Conservation (phyloP, 2,113 vertebrate species). For the Tretioscincus oriximinensis region DNA sequence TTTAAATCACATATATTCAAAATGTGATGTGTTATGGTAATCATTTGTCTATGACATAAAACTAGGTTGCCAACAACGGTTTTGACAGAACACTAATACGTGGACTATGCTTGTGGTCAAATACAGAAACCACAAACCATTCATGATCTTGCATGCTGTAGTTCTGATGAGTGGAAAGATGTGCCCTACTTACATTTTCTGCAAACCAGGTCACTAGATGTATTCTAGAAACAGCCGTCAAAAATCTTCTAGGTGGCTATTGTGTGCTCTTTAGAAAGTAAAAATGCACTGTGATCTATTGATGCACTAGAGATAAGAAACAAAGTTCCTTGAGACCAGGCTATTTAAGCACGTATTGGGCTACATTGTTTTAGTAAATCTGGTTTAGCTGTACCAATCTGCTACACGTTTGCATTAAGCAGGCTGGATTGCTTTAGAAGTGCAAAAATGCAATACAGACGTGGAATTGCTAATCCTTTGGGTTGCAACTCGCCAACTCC, state of each 20-base stretch:
- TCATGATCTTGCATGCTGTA: not conserved
- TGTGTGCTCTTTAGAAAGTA: not conserved
- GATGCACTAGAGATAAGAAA: not conserved
- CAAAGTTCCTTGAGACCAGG: not conserved
- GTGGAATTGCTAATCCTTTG: no score
- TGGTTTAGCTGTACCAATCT: no score
- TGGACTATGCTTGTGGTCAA: conserved; percentile 18
- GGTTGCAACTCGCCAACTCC: no score
- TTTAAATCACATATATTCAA: not conserved
- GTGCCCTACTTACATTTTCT: conserved; percentile 63
- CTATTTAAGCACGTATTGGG: no score
- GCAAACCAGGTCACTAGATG: not conserved
- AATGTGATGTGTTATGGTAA: not conserved
- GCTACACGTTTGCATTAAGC: no score
- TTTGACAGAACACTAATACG: conserved; percentile 7
- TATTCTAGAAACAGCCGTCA: not conserved
- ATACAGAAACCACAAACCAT: conserved; percentile 32
- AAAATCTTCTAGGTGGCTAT: not conserved
- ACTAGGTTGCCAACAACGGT: conserved; percentile 19
- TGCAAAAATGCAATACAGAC: no score
- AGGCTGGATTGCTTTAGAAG: no score
- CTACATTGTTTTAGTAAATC: no score
- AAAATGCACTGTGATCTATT: not conserved
- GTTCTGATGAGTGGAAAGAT: conserved; percentile 38
- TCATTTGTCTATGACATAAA: conserved; percentile 3